phyloP scores from a whole-genome alignment of 2,113 vertebrate genomes.

The Clupea harengus region DNA sequence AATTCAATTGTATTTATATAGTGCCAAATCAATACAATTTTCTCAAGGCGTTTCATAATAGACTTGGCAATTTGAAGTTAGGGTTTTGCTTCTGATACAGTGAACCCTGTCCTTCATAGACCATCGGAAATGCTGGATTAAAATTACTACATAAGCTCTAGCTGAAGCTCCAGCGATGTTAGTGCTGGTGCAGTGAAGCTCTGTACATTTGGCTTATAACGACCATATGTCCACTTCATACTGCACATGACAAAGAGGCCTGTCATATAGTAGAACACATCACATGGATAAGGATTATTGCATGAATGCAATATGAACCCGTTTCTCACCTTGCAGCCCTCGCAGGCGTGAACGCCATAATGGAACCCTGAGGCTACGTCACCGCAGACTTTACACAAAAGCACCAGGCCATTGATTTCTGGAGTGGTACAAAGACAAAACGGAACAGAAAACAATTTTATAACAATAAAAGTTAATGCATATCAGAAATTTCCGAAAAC shows the following conservation, averaged over 20 bases:
- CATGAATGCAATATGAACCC: no score
- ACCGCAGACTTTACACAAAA: slow-evolving; percentile 96
- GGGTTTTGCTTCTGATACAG: neutral
- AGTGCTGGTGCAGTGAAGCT: no score
- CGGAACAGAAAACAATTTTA: neutral
- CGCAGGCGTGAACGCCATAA: slow-evolving; percentile 95
- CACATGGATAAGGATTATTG: no score
- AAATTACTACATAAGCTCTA: neutral
- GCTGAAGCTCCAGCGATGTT: no score
- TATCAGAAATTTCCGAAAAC: neutral
- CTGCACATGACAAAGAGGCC: no score
- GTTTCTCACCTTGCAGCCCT: slow-evolving; percentile 92
- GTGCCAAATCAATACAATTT: no score
- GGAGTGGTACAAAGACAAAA: slow-evolving; percentile 50
- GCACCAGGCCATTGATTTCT: slow-evolving; percentile 96
- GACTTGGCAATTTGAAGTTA: no score
- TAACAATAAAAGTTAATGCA: neutral
- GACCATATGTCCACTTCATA: no score
- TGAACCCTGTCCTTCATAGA: neutral
- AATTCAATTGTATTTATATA: no score
- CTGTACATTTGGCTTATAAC: no score
- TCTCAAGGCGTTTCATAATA: no score
- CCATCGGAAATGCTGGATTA: neutral
- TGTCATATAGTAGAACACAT: no score
- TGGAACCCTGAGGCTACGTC: slow-evolving; percentile 97